Evolutionary conservation across 2,113 vertebrate genomes (phyloP).

Genomic region (Pelvicachromis taeniatus): DNA sequence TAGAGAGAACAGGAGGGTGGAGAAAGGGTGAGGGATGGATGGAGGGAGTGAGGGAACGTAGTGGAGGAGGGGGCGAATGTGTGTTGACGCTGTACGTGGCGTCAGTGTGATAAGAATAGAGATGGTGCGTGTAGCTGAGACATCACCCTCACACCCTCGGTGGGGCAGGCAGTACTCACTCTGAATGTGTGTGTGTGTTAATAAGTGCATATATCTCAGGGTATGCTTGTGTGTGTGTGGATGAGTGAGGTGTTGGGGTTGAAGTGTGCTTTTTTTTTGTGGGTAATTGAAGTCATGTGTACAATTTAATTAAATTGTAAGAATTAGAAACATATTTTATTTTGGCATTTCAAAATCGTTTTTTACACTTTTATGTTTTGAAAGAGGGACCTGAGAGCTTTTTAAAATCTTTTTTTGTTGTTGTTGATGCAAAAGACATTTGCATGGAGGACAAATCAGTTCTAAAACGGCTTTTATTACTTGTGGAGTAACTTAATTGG

Average conservation of each 20-base stretch:
- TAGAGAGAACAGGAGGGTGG: constrained; percentile 65
- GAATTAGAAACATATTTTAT: not conserved
- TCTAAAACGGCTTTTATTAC: not conserved
- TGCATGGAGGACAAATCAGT: not conserved
- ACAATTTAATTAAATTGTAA: not conserved
- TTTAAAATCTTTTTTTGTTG: not conserved
- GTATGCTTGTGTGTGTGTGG: constrained; percentile 11
- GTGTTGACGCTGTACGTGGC: constrained; percentile 78
- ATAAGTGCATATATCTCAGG: constrained; percentile 9
- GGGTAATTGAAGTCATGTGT: not conserved
- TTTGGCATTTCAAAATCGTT: not conserved
- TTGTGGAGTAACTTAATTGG: not conserved
- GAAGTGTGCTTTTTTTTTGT: not conserved
- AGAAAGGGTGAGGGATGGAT: constrained; percentile 47
- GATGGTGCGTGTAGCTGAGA: constrained; percentile 76
- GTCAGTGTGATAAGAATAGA: constrained; percentile 82
- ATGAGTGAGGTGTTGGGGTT: constrained; percentile 32
- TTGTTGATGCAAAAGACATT: not conserved
- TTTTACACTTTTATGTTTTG: not conserved
- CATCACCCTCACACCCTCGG: constrained; percentile 75
- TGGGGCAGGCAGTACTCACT: constrained; percentile 49
- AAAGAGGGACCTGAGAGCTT: not conserved
- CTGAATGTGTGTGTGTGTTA: constrained; percentile 8
- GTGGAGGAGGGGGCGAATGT: constrained; percentile 71
- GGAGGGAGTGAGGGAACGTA: constrained; percentile 63